Base-by-base conservation (phyloP, 2,113 vertebrate genomes). In the Mirza zaza region DNA sequence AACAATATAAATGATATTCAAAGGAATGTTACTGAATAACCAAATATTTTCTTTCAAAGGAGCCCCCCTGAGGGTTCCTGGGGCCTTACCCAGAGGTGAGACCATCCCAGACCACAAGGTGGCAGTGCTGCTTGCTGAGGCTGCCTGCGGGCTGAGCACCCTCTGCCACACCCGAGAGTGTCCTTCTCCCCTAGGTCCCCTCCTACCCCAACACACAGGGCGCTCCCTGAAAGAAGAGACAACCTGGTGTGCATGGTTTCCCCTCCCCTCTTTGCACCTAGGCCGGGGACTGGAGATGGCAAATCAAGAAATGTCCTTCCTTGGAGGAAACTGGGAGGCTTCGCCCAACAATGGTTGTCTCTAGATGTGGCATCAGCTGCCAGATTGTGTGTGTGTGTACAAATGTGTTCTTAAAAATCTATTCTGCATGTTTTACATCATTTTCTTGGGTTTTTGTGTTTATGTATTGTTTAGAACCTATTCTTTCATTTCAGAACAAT, bases 61-160 rank as follows among this genome's bases (percentile, higher is more conserved):
- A 15, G 68, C 15, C 21, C 59, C n/a, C 23, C 50, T n/a, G 29
- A 82, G 77, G 39, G n/a, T 68, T 20, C 32, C 63, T 48, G 36
- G 61, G 45, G n/a, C 17, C 20, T 42, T 68, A 17, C 3, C 17
- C n/a, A 63, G 63, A 88, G 70, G 68, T 65, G 11, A 75, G 61
- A 48, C 63, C 73, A 34, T 50, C 50, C 52, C 57, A 5, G 29
- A 57, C 96, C 96, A 94, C 97, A 57, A 97, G 97, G 91, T 88
- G 96, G 97, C 95, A 95, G 89, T 96, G 91, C 82, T 68, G 96
- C 10, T 85, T 48, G 32, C 88, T 25, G 94, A 92, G 90, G 95
- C 81, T 2, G 10, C 52, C 48, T 32, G 79, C 3, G 55, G 14
- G 25, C 39, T 8, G 13, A 34, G 21, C 75, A 11, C 39, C 42